Evolutionary conservation across 2,113 vertebrate genomes (phyloP), one percentile per base, ranked within the genome.

Genomic region (Phrynocephalus versicolor): DNA sequence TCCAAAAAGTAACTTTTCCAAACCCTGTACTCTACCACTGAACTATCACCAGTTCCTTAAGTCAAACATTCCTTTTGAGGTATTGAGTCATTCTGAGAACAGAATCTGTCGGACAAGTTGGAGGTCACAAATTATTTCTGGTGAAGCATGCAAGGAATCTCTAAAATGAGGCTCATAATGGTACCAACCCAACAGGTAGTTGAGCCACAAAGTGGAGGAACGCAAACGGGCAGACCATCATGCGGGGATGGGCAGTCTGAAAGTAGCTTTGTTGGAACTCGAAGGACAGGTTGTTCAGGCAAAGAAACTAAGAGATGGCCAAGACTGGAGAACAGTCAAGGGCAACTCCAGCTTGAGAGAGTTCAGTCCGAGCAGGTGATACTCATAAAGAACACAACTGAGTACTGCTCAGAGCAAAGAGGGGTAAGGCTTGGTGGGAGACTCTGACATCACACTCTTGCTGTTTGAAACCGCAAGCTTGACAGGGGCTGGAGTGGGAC

Each of bases 31-130:
- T 67, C 64, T 67, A 27, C 62, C 62, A 64, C 25, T 23, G 62
- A 64, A 64, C 64, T 27, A 27, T 71, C 33, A 39, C 7, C 7
- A 15, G 33, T 19, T 35, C 35, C 33, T 15, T 55, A 3, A 69
- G 33, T 77, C 84, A 79, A 0, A 80, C 51, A 64, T 78, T 27
- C 21, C 25, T 25, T 64, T 25, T 27, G 27, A 65, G 25, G 30
- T 30, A 6, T 84, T 62, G 85, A 72, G 73, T 62, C 1, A 45
- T 0, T 58, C 6, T 64, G 60, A 88, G 76, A 89, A 74, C 69
- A 73, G 73, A 92, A 62, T 65, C 81, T 84, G 73, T 87, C 9
- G 33, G 85, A 80, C 77, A 78, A 1, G 27, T 75, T 83, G 51
- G 71, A 35, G 64, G 19, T 41, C 57, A 73, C 27, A 41, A n/a